Evolutionary conservation across 2,797 vertebrate genomes (phyloP), one percentile per base, ranked within the genome.

Genomic region (Masticophis lateralis): DNA sequence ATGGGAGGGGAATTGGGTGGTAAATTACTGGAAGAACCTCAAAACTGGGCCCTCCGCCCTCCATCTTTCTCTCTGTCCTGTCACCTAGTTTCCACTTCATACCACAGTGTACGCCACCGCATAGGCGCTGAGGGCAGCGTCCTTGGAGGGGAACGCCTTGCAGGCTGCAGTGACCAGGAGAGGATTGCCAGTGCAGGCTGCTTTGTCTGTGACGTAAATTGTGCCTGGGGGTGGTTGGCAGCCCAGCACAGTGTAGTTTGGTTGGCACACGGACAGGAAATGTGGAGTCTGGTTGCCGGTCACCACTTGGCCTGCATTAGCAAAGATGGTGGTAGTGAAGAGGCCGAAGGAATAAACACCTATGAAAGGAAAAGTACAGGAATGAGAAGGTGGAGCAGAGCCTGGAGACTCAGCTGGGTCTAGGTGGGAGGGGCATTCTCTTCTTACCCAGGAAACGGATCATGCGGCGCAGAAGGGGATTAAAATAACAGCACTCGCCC

Each of bases 341-440:
- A 99, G 98, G 91, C 99, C 99, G 1, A 99, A 99, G 66, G 98
- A 98, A 96, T 99, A 99, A 57, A 99, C 98, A 4, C 99, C 99
- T 99, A 95, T 11, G 18, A 37, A 28, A 51, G 69, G 25, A 86
- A 61, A 91, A 91, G 94, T 91, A 95, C 93, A 92, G 94, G 95
- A 86, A 92, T 87, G 4, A 63, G 14, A 28, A 5, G 12, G 12
- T 12, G 57, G 53, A 4, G 27, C 20, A 51, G 10, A 25, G 55
- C 22, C 1, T 1, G 16, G 37, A 18, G 14, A 32, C 53, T 93
- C 83, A 5, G 37, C 93, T 94, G 57, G 25, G 59, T 16, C 43
- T n/a, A 8, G 5, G 27, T 22, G 9, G 37, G n/a, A 55, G 16
- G 18, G 2, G 13, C 9, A 43, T 5, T 2, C 2, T 0, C 79